A percentile compares a stretch with the other conserved stretches of the same genome.
These are phyloP conservation scores for Molorchus minor DNA, from an alignment of 2,888 invertebrate genomes.

Conservation along the genomic window DNA sequence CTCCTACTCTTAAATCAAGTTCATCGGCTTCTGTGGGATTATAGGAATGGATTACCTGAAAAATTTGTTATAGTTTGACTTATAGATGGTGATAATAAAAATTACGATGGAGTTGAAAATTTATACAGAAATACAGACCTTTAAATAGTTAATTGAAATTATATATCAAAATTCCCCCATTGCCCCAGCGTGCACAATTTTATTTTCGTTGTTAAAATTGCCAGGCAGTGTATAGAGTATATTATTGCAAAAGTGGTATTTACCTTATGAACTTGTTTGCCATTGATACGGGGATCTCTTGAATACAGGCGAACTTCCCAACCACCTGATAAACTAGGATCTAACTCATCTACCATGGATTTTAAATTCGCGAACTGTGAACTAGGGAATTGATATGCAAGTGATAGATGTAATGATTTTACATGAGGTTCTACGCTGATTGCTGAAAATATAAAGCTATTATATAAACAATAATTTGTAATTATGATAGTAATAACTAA, in stretches of 20 bases:
- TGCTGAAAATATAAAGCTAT: conserved; percentile 63
- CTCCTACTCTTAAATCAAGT: conserved; percentile 84
- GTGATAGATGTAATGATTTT: conserved; percentile 86
- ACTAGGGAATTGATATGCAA: conserved; percentile 87
- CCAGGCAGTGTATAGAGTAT: too few species aligned
- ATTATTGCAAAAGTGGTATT: too few species aligned
- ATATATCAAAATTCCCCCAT: too few species aligned
- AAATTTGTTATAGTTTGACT: too few species aligned
- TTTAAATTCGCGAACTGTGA: conserved; percentile 77
- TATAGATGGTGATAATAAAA: too few species aligned
- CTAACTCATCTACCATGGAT: conserved; percentile 73
- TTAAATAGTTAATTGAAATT: too few species aligned
- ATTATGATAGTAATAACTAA: too few species aligned
- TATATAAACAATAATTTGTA: not conserved
- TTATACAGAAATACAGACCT: too few species aligned
- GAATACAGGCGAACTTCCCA: conserved; percentile 93
- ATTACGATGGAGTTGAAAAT: too few species aligned
- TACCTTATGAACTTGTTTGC: conserved; percentile 70
- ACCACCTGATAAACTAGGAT: conserved; percentile 71
- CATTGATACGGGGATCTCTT: conserved; percentile 78
- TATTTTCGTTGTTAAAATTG: too few species aligned
- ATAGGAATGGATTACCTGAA: conserved; percentile 79
- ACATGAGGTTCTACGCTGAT: conserved; percentile 81
- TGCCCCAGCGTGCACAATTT: too few species aligned
- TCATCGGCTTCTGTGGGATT: conserved; percentile 82